Base-by-base conservation (phyloP, 2,888 invertebrate genomes). In the Gerris lacustris region DNA sequence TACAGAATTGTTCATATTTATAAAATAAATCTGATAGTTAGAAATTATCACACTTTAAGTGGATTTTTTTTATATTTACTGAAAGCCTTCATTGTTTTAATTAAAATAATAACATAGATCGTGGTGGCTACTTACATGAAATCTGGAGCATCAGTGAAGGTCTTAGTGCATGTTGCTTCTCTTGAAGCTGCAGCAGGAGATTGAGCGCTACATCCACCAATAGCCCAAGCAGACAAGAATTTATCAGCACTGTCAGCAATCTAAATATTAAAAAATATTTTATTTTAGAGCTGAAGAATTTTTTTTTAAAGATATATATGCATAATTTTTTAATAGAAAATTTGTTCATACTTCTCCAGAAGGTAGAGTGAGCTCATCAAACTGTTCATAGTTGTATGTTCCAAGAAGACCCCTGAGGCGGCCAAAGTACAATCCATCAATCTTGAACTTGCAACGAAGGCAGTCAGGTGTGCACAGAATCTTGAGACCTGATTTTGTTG, bases 401-500 rank as follows among this genome's bases (percentile, higher is more conserved):
- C 96, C 96, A 11, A 96, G 84, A 2, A 96, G 85, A 78, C 96
- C 95, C 15, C 90, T 88, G 5, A 91, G 82, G 78, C 90, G 92
- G 75, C 91, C 92, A 67, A 89, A 88, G 80, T 95, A 96, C 85
- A 89, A 96, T 7, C 94, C 94, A 76, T 88, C 88, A 0, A 94
- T 83, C 74, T 84, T 84, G 6, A 94, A 77, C 76, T 86, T 84
- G 80, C 93, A 93, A 44, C 87, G 83, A 73, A 86, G 84, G 45
- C 89, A 82, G 75, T 86, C 85, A 11, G 81, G 78, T 0, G 84
- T 82, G 78, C 92, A 92, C 71, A 80, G 80, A 0, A 88, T 82
- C 74, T 82, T 79, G 0, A 88, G 82, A 17, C 92, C 92, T 73
- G 88, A 87, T 5, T 81, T 81, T 0, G 88, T 86, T 18, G 83